Evolutionary conservation across 2,113 vertebrate genomes (phyloP).

Genomic region (Rafetus swinhoei): DNA sequence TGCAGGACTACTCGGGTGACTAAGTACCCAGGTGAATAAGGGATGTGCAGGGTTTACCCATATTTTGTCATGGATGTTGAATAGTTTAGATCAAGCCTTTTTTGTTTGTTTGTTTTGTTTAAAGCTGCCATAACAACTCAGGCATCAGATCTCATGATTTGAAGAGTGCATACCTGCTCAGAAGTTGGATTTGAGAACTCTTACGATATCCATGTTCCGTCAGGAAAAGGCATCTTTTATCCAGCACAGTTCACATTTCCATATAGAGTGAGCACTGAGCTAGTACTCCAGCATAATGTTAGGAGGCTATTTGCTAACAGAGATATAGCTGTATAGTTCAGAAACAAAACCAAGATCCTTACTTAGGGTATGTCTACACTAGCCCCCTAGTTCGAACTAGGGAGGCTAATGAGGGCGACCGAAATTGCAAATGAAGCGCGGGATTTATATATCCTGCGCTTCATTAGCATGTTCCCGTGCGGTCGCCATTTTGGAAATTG

Average conservation of each 20-base stretch:
- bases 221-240: constrained; percentile 38
- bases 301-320: constrained; percentile 20
- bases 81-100: not conserved
- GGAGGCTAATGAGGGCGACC: no score
- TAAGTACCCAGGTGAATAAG: not conserved
- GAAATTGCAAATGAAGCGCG: no score
- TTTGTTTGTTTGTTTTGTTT: not conserved
- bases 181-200: not conserved
- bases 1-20: not conserved
- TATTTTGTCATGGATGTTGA: not conserved
- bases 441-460: no score
- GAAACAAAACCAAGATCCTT: constrained; percentile 13
- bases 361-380: no score
- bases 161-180: not conserved
- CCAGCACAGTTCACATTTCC: constrained; percentile 16
- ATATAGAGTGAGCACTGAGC: constrained; percentile 11
- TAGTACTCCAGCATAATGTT: constrained; percentile 7
- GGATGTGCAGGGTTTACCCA: not conserved
- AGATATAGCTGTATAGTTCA: not conserved
- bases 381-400: no score
- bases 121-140: not conserved
- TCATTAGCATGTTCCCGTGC: no score
- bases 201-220: not conserved
- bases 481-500: no score
- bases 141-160: constrained; percentile 12